A percentile compares a stretch with the other conserved stretches of the same genome.
phyloP scores from a whole-genome alignment of 1,140 invertebrate species.

The Epicauta chinensis region DNA sequence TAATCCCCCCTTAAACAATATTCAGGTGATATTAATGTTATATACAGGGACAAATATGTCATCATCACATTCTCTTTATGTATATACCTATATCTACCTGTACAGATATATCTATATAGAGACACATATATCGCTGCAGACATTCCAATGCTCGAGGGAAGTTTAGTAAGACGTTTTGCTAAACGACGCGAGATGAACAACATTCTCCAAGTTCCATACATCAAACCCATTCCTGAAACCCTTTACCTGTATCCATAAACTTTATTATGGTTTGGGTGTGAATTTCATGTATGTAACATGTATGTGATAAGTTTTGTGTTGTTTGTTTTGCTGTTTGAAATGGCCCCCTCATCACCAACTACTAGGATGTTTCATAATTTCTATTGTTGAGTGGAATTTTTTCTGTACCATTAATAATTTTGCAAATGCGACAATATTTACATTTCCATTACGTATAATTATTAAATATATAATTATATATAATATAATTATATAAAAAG shows the following conservation, averaged over 20 bases:
- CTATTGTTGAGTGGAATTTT: no score
- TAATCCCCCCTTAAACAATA: no score
- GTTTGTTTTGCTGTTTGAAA: no score
- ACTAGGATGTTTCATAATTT: no score
- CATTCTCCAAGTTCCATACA: constrained; percentile 40
- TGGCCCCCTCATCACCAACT: no score
- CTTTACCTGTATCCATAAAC: constrained; percentile 17
- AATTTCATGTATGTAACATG: constrained; percentile 11
- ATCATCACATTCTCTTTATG: constrained; percentile 34
- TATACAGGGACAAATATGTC: constrained; percentile 35
- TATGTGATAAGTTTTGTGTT: no score
- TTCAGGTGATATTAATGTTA: no score
- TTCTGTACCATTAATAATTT: no score
- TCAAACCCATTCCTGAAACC: constrained; percentile 34
- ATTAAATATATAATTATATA: constrained; percentile 7
- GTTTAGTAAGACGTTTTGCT: constrained; percentile 38
- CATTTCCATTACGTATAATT: constrained; percentile 16
- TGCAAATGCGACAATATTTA: constrained; percentile 2
- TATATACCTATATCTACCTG: no score
- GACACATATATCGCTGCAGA: constrained; percentile 27
- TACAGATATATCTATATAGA: no score
- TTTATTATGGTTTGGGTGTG: constrained; percentile 14
- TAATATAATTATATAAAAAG: background rate
- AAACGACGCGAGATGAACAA: constrained; percentile 34
- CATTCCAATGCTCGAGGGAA: constrained; percentile 33